Base-by-base conservation (phyloP, 2,113 vertebrate genomes). In the Microtus oregoni region DNA sequence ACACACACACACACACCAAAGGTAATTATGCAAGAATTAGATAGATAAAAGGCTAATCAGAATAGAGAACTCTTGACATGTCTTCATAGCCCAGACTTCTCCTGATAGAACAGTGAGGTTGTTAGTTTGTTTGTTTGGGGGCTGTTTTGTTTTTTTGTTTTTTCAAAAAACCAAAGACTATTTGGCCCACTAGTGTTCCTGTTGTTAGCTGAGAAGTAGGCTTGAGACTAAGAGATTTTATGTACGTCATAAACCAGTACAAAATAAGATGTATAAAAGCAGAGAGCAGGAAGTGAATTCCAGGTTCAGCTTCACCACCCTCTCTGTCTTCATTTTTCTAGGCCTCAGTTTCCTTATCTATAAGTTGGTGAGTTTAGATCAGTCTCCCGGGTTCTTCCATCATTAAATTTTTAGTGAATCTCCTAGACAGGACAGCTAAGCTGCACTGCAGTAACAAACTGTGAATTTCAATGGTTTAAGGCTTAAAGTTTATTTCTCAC, bases 401-500 rank as follows among this genome's bases (percentile, higher is more conserved):
- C 68, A 87, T 89, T 81, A 72, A 93, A 44, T 68, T 30, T 85
- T 91, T 79, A 90, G 47, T 67, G 77, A 61, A 38, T 86, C 35
- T 58, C 32, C 79, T 78, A 83, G 28, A 63, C 15, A 90, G 19
- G 32, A 87, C 70, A 38, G 75, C 30, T 75, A 92, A 47, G 20
- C 72, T 75, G 50, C 55, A 67, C 9, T 44, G 11, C 35, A 94
- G 52, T 86, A 96, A 86, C 83, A 91, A 78, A 94, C 12, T 30
- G 47, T 89, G 78, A 89, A 47, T 86, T 50, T 70, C 63, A 81
- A 41, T 77, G 72, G 19, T 63, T 89, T 85, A 88, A 95, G 89
- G 67, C 50, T 89, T 89, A 35, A 89, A 61, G 35, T 82, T 96
- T 73, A 85, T 61, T 91, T 91, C 47, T 95, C 58, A 44, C 15